Conservation (phyloP, 2,113 vertebrate genomes). For the Chiloscyllium plagiosum region DNA sequence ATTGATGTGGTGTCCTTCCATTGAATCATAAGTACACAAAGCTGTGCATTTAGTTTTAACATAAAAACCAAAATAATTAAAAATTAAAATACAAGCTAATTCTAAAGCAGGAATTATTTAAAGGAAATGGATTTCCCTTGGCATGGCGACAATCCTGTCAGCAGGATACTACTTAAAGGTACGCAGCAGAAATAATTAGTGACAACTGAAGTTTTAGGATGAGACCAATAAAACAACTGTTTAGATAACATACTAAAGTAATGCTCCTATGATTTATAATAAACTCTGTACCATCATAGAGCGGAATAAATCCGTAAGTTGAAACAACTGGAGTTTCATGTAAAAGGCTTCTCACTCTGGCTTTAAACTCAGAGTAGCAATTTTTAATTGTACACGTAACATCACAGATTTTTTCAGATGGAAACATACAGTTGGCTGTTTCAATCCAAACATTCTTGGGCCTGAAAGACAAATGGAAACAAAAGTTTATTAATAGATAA, state of each 20-base stretch:
- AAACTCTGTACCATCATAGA: not conserved
- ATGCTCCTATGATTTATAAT: not conserved
- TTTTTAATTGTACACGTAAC: not conserved
- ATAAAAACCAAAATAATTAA: no score
- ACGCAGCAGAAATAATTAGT: not conserved
- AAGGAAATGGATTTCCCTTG: not conserved
- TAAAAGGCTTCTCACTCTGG: not conserved
- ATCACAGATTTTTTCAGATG: not conserved
- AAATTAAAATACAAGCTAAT: no score
- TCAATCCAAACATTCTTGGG: not conserved
- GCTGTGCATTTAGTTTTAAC: no score
- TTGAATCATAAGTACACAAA: no score
- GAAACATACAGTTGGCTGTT: not conserved
- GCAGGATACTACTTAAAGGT: not conserved
- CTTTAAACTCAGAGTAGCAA: not conserved
- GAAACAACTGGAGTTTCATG: not conserved
- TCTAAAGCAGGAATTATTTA: not conserved
- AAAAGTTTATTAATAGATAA: not conserved
- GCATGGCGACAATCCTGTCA: not conserved
- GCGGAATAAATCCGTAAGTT: not conserved
- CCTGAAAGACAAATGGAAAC: not conserved
- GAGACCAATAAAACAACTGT: not conserved
- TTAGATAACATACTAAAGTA: not conserved
- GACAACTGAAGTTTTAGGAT: not conserved
- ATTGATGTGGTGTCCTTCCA: no score